phyloP scores from a whole-genome alignment of 23 tunicate species.

The Halocynthia aurantium region DNA sequence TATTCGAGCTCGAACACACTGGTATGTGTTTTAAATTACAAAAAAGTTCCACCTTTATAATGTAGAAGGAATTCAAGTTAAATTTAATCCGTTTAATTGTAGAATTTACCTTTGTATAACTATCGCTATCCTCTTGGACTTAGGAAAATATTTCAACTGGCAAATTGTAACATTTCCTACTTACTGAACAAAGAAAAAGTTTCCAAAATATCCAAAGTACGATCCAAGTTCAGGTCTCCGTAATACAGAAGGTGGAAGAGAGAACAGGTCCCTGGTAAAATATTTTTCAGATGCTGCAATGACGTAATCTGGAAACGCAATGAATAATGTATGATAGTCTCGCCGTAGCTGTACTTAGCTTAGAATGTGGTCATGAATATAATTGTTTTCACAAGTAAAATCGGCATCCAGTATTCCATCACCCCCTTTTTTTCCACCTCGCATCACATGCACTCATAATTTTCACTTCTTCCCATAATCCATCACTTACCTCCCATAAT shows the following conservation, averaged over 20 bases:
- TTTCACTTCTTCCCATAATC: neutral
- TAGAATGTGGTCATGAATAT: no score
- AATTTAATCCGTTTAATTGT: neutral
- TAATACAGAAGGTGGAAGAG: slow-evolving; percentile 57
- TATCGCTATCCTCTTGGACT: no score
- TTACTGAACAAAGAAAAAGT: slow-evolving; percentile 50
- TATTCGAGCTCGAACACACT: no score
- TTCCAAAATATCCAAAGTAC: slow-evolving; percentile 39
- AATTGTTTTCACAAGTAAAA: no score
- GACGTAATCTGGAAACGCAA: slow-evolving; percentile 23
- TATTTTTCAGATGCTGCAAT: slow-evolving; percentile 33
- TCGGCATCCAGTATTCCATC: no score
- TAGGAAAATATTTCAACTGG: no score
- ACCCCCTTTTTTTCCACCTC: neutral
- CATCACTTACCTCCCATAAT: slow-evolving; percentile 41
- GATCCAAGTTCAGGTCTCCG: slow-evolving; percentile 45
- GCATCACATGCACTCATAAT: neutral
- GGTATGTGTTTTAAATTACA: no score
- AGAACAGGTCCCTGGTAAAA: slow-evolving; percentile 52
- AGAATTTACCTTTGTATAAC: neutral
- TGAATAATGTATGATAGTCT: neutral
- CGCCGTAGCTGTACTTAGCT: neutral
- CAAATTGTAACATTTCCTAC: neutral
- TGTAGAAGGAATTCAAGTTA: neutral
- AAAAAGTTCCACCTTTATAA: no score